Evolutionary conservation across 2,797 vertebrate species (phyloP).

Genomic region (Tenualosa ilisha): DNA sequence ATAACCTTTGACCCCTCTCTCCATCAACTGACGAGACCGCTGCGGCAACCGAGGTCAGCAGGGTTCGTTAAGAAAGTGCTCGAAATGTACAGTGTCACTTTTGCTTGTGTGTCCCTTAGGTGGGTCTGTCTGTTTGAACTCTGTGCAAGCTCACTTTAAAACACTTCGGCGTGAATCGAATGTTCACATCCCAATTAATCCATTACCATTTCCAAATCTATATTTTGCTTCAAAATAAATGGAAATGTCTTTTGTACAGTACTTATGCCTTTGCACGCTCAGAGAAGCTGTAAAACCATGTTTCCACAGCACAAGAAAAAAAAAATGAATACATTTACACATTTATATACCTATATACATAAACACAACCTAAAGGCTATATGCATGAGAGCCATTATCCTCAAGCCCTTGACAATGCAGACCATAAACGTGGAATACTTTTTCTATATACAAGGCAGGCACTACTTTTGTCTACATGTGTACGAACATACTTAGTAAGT

Average conservation of each 20-base stretch:
- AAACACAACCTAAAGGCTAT: constrained; percentile 42
- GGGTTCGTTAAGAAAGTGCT: constrained; percentile 10
- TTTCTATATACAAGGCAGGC: constrained; percentile 52
- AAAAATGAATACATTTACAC: constrained; percentile 34
- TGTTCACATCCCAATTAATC: constrained; percentile 11
- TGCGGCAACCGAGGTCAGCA: background rate
- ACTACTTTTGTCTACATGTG: constrained; percentile 37
- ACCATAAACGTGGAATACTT: constrained; percentile 37
- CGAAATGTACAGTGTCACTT: constrained; percentile 19
- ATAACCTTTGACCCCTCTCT: constrained; percentile 15
- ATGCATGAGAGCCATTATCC: constrained; percentile 40
- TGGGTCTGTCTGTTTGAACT: constrained; percentile 8
- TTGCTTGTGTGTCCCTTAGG: constrained; percentile 9
- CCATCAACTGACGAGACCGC: background rate
- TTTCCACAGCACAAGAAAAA: constrained; percentile 42
- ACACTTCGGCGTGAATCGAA: background rate
- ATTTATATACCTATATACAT: constrained; percentile 46
- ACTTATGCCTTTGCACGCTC: constrained; percentile 33
- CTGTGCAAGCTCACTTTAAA: constrained; percentile 24
- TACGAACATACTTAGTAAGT: constrained; percentile 34
- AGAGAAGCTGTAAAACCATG: constrained; percentile 40
- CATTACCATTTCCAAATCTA: constrained; percentile 18
- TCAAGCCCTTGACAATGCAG: constrained; percentile 35
- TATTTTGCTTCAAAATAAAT: constrained; percentile 27
- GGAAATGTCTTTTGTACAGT: constrained; percentile 33